Conservation (phyloP, 2,888 invertebrate species). For the Prenolepis imparis region DNA sequence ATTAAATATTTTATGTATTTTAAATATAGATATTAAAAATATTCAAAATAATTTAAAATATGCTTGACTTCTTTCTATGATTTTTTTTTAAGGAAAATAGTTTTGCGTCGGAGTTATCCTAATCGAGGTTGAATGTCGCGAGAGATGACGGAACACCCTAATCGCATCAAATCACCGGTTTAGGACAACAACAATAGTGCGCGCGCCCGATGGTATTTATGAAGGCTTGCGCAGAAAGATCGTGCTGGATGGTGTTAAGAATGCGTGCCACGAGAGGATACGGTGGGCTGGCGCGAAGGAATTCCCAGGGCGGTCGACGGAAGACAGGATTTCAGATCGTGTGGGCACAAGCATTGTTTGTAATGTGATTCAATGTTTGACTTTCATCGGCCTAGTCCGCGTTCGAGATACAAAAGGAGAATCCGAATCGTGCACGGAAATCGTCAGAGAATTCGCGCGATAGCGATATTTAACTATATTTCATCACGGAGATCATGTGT, state of each 20-base stretch:
- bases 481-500: conserved; percentile 3
- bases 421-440: conserved; percentile 28
- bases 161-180: conserved; percentile 79
- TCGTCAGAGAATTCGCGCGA: conserved; percentile 21
- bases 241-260: conserved; percentile 71
- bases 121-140: conserved; percentile 15
- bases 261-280: conserved; percentile 42
- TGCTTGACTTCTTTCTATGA: neutral
- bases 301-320: conserved; percentile 12
- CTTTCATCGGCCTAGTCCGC: conserved; percentile 36
- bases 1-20: neutral
- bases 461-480: conserved; percentile 10
- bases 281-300: conserved; percentile 10
- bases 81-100: neutral
- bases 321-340: conserved; percentile 54
- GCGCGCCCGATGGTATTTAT: conserved; percentile 75
- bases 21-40: neutral
- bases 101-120: neutral
- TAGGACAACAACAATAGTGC: conserved; percentile 73
- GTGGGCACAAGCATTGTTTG: conserved; percentile 57
- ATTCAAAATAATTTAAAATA: neutral
- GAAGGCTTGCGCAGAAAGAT: conserved; percentile 60
- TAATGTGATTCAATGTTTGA: conserved; percentile 53
- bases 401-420: neutral
- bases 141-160: conserved; percentile 72